Base-by-base conservation (phyloP, 2,888 invertebrate species). In the Melieria picta region DNA sequence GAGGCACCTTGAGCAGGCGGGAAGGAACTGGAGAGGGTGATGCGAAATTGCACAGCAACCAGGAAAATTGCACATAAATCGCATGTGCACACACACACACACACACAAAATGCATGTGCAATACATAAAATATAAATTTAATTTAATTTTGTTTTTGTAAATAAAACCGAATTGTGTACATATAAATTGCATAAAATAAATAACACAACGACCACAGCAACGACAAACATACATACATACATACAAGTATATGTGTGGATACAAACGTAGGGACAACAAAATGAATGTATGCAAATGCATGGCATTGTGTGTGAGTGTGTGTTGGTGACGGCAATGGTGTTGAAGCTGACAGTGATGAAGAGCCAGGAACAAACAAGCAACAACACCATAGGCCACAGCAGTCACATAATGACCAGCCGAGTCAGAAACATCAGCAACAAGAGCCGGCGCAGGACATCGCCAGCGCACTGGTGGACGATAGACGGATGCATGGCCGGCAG, bases 301-400 rank as follows among this genome's bases (percentile, higher is more conserved):
- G 13, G 55, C 62, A 16, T 46, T 30, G 11, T 71, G 71, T 56
- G 6, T 65, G 13, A 56, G 55, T 69, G 50, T 52, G 11, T 61
- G 56, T 46, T 45, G 52, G 64, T 70, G 46, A 47, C 5, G 16
- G 58, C 50, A 64, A 42, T 58, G 52, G 65, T 70, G 66, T 65
- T 63, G 69, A 64, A 57, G 65, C 52, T 69, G 68, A 69, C 68
- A 69, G 68, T 69, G 68, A 69, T 69, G 62, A 69, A 69, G 68
- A 61, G 61, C 45, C 65, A 50, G 55, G n/a, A 52, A 52, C 52
- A 52, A 52, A 52, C 13, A 52, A 52, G 5, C 52, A 52, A 52
- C 52, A 52, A 7, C 52, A 52, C 13, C 52, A 52, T 7, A 4
- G 13, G 6, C 52, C 11, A 7, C 52, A 52, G 1, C 52, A 52